Evolutionary conservation across 2,797 vertebrate genomes (phyloP), one percentile per base, ranked within the genome.

Genomic region (Neomorphus geoffroyi): DNA sequence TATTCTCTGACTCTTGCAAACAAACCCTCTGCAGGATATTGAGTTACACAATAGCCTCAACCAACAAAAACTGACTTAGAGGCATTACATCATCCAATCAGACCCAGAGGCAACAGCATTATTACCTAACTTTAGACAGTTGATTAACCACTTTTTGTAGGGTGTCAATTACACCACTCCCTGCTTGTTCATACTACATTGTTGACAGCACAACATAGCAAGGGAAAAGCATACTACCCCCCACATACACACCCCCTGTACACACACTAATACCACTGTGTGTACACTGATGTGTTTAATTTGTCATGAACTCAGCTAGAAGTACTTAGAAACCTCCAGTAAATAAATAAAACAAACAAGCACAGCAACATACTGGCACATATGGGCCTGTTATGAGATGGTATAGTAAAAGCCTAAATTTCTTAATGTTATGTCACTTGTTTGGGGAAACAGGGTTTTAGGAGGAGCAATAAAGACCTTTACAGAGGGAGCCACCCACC

Each of bases 21-120:
- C 66, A 90, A 90, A 77, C 48, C 39, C 64, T 80, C 92, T 46
- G 70, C 9, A 17, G 77, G 88, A 86, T 90, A 94, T 23, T 54
- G 84, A 94, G 67, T 95, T 90, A 90, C 86, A 96, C 95, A 97
- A 95, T 82, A 90, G 82, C 57, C 56, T 82, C 86, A 54, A 84
- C 45, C 87, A 82, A 92, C 86, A 93, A 93, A 92, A 92, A 90
- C 73, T 58, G 79, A 88, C 53, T 92, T 64, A 24, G 15, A 90
- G 78, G 77, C 91, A 93, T 96, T 95, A 95, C 88, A 73, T 95
- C 92, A 93, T 64, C 80, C 9, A 2, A 73, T 46, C 90, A 88
- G 83, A 67, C 88, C 91, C 86, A 90, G 79, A 82, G 94, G 91
- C 91, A 90, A 88, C 48, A 86, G 66, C 70, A 71, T 46, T 83